Percentiles rank a stretch among this genome's conserved stretches.
Evolutionary conservation across 2,113 vertebrate species (phyloP).

Genomic region (Antechinus flavipes): DNA sequence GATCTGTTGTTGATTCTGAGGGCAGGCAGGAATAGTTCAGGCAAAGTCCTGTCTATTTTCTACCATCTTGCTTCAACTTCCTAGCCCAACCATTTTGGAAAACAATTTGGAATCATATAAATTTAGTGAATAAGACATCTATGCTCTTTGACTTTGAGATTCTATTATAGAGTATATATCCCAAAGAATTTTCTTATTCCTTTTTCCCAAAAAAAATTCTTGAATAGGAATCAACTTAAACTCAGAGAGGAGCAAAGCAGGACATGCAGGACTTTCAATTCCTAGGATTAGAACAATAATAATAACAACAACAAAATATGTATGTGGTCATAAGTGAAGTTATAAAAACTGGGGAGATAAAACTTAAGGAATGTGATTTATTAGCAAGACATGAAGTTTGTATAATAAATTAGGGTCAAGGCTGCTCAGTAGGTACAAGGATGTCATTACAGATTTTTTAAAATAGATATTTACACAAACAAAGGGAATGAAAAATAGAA

Average conservation of each 20-base stretch:
- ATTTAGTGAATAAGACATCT: background rate
- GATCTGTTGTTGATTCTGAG: no score
- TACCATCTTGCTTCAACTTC: no score
- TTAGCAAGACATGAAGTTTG: background rate
- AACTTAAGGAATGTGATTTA: background rate
- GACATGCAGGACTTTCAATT: background rate
- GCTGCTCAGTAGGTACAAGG: background rate
- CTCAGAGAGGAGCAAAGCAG: background rate
- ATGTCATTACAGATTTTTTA: background rate
- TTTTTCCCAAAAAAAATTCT: background rate
- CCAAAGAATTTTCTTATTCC: background rate
- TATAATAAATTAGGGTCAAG: background rate
- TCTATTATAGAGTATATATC: background rate
- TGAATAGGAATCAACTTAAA: background rate
- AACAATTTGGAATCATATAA: background rate
- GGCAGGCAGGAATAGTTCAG: no score
- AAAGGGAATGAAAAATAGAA: background rate
- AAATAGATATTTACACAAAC: background rate
- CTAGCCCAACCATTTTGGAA: no score
- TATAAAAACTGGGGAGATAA: background rate
- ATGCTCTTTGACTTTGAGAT: background rate
- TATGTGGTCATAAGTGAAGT: background rate
- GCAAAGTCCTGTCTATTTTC: no score
- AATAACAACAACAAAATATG: background rate
- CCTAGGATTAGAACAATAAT: background rate